phyloP scores from a whole-genome alignment of 2,797 vertebrate genomes.

The Remorina albescens region DNA sequence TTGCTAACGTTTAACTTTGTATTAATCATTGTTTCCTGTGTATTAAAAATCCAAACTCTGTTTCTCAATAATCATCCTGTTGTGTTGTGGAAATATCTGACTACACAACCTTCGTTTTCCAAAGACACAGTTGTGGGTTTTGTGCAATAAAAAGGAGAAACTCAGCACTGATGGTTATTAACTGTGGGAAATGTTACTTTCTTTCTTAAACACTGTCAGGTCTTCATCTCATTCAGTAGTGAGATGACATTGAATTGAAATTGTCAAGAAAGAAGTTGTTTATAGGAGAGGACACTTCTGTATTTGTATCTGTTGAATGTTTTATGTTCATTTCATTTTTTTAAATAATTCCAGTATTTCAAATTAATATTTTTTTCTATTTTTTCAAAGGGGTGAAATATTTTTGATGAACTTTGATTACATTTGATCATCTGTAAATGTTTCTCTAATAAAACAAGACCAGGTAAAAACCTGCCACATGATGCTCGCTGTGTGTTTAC shows the following conservation, averaged over 20 bases:
- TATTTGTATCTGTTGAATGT: background rate
- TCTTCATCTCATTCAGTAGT: too few species aligned
- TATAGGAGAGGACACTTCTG: background rate
- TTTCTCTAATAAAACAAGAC: background rate
- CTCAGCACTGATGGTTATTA: background rate
- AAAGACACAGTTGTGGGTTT: background rate
- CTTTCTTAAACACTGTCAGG: too few species aligned
- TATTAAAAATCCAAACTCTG: background rate
- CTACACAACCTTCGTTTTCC: too few species aligned
- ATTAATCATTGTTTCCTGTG: background rate
- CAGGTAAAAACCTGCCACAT: too few species aligned
- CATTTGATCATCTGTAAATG: background rate
- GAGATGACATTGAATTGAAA: too few species aligned
- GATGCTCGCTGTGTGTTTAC: too few species aligned
- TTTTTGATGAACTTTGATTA: background rate
- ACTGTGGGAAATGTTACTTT: background rate
- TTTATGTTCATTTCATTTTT: background rate
- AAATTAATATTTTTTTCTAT: background rate
- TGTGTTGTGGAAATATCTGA: background rate
- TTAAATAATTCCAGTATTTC: background rate
- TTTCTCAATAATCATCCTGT: background rate
- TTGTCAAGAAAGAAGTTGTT: background rate
- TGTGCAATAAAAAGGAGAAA: conserved; percentile 33
- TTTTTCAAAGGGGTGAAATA: background rate
- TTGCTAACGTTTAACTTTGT: background rate